Evolutionary conservation across 1,140 invertebrate genomes (phyloP).

Genomic region (Neotoxoptera formosana): DNA sequence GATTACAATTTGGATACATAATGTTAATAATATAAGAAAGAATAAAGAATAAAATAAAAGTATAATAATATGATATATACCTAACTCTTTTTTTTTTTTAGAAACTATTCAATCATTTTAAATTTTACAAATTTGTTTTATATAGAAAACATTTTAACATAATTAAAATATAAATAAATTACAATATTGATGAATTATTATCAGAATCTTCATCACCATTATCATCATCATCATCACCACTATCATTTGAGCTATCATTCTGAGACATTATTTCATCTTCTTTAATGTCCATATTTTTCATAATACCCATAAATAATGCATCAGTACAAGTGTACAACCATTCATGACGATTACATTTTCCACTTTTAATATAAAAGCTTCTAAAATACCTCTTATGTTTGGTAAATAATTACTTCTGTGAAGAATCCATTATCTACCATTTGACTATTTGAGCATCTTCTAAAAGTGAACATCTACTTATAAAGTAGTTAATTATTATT

Average conservation of each 20-base stretch:
- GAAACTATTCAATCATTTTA: not conserved
- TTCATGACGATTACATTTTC: conserved; percentile 83
- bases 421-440: conserved; percentile 74
- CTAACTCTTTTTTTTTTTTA: too few relatives aligned
- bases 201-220: conserved; percentile 29
- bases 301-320: conserved; percentile 87
- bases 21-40: too few relatives aligned
- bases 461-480: too few relatives aligned
- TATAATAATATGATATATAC: too few relatives aligned
- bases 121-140: not conserved
- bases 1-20: too few relatives aligned
- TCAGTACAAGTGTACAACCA: conserved; percentile 79
- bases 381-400: conserved; percentile 75
- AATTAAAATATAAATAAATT: conserved; percentile 28
- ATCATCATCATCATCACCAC: conserved; percentile 56
- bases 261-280: conserved; percentile 76
- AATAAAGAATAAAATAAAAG: too few relatives aligned
- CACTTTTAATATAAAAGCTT: conserved; percentile 81
- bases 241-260: conserved; percentile 43
- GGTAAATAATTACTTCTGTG: conserved; percentile 81
- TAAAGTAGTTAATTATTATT: too few relatives aligned
- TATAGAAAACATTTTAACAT: not conserved
- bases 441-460: too few relatives aligned
- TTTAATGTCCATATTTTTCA: conserved; percentile 85
- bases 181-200: conserved; percentile 50